Base-by-base conservation (phyloP, 2,888 invertebrate genomes). In the Scaptomyza polygonia region DNA sequence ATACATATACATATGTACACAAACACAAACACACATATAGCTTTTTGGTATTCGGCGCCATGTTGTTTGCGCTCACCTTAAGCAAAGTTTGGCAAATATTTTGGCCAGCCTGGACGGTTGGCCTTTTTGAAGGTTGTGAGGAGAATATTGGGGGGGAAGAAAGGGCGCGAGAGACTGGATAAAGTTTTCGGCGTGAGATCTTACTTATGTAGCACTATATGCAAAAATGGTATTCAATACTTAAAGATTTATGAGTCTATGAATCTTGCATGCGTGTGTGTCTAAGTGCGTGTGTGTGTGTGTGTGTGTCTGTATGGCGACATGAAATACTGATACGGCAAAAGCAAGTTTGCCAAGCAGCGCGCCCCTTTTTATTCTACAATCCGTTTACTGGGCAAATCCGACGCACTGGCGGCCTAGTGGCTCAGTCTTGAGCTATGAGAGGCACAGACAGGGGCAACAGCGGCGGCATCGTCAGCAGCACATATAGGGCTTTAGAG, bases 221-320 rank as follows among this genome's bases (percentile, higher is more conserved):
- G 88, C 82, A 82, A 82, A 87, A 82, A 82, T 82, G 80, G 86
- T 88, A 88, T 82, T 82, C 82, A 82, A 82, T 82, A 82, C 82
- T 82, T 83, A 79, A 82, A 88, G 82, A 82, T 82, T 82, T 82
- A 82, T 82, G 82, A 82, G 88, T 88, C 86, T 86, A 86, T 88
- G 88, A 86, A 87, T 85, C 81, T 85, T 87, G 69, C 69, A 87
- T 72, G 32, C 43, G 27, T 63, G 47, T 53, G 43, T 58, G 40
- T 44, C 32, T 44, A 44, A 43, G 42, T 51, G 51, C 39, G 45
- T 61, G 58, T 58, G 40, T 51, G 61, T 72, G 47, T 64, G 44
- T 21, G 47, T 18, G 49, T 43, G 48, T 42, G 48, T 63, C 32
- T 54, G 67, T 70, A 54, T 68, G 79, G 52, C 64, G 73, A 76